Evolutionary conservation across 30 jellyfish, hydroid and myxozoan genomes (phyloP), one percentile per base, ranked within the genome.

Genomic region (Aurelia sp.): DNA sequence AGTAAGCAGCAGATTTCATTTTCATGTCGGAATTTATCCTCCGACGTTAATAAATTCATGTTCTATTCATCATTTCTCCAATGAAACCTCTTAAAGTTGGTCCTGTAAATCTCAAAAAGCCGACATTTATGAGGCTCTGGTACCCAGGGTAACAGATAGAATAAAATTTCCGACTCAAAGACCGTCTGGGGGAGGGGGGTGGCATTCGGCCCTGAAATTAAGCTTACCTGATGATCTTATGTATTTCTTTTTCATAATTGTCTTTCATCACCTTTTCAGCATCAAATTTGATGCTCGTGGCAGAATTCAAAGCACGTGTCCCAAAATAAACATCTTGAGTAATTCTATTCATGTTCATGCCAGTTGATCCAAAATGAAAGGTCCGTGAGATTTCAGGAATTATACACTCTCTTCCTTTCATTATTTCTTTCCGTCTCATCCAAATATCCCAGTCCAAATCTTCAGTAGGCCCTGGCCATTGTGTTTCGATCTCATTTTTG

Each of bases 371-470:
- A 74, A 95, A 95, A 77, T 95, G 99, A 44, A 89, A 95, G 20
- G 99, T 95, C 35, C 99, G 85, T 15, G 99, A 90, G 21, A 90
- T 78, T 59, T 95, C 99, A 15, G 99, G 99, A 13, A 95, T 85
- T 75, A 95, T 90, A 76, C 99, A 95, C 81, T 95, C 99, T 2
- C 99, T 93, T 5, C 98, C 99, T 76, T 95, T 95, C 76, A 97
- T 59, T 22, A 71, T 95, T 60, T 79, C 76, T 22, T 86, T 92
- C 85, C 74, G 66, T 82, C 98, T 76, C 96, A 90, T 86, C 99
- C 99, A 95, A 91, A 90, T 85, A 68, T 95, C 99, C 99, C 99
- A 95, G 66, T 95, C 98, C 90, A 95, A 90, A 41, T 76, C 82
- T 21, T 85, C 92, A 59, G 86, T 92, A 23, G 96, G 86, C 18